Evolutionary conservation across 2,888 invertebrate species (phyloP).

Genomic region (Eupithecia vulgata): DNA sequence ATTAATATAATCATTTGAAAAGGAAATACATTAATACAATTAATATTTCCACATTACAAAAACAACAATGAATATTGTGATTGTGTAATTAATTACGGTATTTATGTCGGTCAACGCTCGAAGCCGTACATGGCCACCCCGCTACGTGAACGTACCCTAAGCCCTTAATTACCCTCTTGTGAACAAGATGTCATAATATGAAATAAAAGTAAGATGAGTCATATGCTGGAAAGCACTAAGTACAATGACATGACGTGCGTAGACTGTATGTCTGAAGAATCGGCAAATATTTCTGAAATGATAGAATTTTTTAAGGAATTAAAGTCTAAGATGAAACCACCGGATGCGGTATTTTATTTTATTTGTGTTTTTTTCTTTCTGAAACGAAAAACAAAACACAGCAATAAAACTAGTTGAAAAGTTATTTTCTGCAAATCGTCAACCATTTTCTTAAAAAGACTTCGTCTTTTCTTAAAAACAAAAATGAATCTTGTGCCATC

Average conservation of each 20-base stretch:
- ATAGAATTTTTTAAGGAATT: not conserved
- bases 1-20: not conserved
- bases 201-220: not conserved
- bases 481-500: too few species aligned
- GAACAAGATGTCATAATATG: not conserved
- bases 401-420: too few species aligned
- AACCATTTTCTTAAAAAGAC: too few species aligned
- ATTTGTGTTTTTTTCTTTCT: too few species aligned
- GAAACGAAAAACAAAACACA: too few species aligned
- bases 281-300: not conserved
- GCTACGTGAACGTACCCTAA: slow-evolving; percentile 30
- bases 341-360: too few species aligned
- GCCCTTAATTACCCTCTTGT: slow-evolving; percentile 40
- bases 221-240: not conserved
- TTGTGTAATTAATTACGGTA: slow-evolving; percentile 27
- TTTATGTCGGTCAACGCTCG: slow-evolving; percentile 42
- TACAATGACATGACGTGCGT: not conserved
- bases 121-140: slow-evolving; percentile 41
- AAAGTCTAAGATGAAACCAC: not conserved
- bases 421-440: too few species aligned
- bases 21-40: not conserved
- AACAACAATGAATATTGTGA: slow-evolving; percentile 3
- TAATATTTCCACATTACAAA: slow-evolving; percentile 1
- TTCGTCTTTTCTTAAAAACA: too few species aligned
- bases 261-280: not conserved